These are phyloP conservation scores for Xestoiulus laeticollis DNA, from an alignment of 2,888 invertebrate genomes.

Conservation along the genomic window DNA sequence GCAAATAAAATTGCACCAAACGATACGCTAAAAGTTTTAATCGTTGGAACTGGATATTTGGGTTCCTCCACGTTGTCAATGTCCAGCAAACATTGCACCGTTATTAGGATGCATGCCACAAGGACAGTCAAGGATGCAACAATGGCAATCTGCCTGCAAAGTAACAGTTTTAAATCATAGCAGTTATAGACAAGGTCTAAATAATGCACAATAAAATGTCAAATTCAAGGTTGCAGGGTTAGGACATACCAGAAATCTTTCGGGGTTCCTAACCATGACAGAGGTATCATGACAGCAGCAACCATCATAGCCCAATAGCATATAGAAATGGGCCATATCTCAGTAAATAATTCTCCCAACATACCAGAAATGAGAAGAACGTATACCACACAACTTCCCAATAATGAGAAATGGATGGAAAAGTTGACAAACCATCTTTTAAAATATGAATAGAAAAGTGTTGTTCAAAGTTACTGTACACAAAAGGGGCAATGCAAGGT, in stretches of 20 bases:
- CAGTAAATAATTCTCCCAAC: slow-evolving; percentile 69
- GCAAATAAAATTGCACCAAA: slow-evolving; percentile 77
- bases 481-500: not conserved
- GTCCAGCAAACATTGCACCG: slow-evolving; percentile 72
- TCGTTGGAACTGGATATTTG: slow-evolving; percentile 65
- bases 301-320: slow-evolving; percentile 75
- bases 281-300: slow-evolving; percentile 70
- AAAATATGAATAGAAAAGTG: not conserved
- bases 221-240: too few relatives aligned
- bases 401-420: slow-evolving; percentile 59
- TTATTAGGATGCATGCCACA: slow-evolving; percentile 72
- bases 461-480: not conserved
- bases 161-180: not conserved
- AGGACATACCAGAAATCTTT: slow-evolving; percentile 75
- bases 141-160: slow-evolving; percentile 71
- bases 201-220: too few relatives aligned
- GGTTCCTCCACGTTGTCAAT: not conserved
- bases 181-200: too few relatives aligned
- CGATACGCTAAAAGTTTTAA: slow-evolving; percentile 74
- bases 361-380: slow-evolving; percentile 74
- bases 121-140: slow-evolving; percentile 73
- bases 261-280: slow-evolving; percentile 75
- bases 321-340: slow-evolving; percentile 68
- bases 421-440: not conserved
- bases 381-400: slow-evolving; percentile 75